Percentiles rank a stretch among this genome's conserved stretches.
phyloP scores from a whole-genome alignment of 2,888 invertebrate genomes.

The Bembecia ichneumoniformis region DNA sequence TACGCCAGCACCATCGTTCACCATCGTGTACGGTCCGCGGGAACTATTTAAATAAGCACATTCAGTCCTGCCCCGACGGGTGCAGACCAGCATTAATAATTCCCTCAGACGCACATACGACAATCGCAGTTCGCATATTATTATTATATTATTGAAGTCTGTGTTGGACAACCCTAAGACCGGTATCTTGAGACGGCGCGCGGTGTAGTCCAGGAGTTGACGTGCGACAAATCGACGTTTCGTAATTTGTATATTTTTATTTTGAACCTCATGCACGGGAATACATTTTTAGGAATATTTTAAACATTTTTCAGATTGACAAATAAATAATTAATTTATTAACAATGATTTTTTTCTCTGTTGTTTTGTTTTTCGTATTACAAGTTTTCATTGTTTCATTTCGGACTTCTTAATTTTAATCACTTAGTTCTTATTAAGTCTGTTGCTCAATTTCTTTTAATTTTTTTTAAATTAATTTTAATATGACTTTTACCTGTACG shows the following conservation, averaged over 20 bases:
- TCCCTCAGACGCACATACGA: conserved; percentile 66
- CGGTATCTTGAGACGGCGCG: conserved; percentile 42
- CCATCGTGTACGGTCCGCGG: conserved; percentile 35
- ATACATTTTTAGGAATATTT: too few species aligned
- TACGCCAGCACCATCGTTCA: conserved; percentile 29
- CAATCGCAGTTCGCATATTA: conserved; percentile 55
- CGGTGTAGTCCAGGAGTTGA: conserved; percentile 33
- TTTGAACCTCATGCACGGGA: neutral
- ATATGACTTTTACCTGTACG: too few species aligned
- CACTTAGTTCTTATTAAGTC: too few species aligned
- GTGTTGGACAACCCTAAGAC: conserved; percentile 55
- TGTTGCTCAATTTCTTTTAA: too few species aligned
- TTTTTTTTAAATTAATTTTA: too few species aligned
- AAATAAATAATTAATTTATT: too few species aligned
- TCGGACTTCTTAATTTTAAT: too few species aligned
- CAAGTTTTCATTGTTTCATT: too few species aligned
- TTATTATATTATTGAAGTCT: conserved; percentile 62
- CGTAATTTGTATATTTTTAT: neutral
- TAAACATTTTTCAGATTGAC: too few species aligned
- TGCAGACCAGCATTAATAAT: conserved; percentile 61
- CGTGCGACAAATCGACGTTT: conserved; percentile 1
- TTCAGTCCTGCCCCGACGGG: conserved; percentile 25
- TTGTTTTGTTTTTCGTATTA: too few species aligned
- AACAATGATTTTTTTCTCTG: too few species aligned
- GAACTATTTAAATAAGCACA: conserved; percentile 51